These are phyloP conservation scores for Acanthaster planci DNA, from an alignment of 35 echinoderm and acorn worm genomes.

Conservation along the genomic window DNA sequence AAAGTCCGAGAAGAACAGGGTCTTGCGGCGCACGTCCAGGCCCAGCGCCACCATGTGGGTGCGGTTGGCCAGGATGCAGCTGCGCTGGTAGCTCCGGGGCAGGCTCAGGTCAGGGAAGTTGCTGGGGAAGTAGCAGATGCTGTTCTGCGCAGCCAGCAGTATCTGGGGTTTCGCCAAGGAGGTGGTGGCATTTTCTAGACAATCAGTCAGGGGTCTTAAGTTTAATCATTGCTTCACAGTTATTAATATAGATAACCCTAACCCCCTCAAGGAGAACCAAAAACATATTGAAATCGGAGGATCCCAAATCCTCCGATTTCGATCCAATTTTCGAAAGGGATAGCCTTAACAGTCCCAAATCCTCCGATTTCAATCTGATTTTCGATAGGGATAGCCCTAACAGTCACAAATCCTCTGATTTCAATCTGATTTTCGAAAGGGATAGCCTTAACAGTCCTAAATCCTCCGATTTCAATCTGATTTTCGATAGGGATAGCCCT, in stretches of 20 bases:
- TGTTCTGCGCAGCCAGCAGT: constrained; percentile 43
- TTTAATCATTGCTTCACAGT: background rate
- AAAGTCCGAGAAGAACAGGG: constrained; percentile 62
- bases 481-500: no score
- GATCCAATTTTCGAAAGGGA: no score
- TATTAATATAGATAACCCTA: background rate
- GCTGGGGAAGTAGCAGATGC: constrained; percentile 31
- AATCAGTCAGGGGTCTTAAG: background rate
- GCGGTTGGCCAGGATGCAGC: constrained; percentile 35
- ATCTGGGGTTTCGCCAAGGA: constrained; percentile 60
- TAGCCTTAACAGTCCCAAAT: no score
- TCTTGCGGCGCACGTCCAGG: constrained; percentile 16
- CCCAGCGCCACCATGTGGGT: constrained; percentile 42
- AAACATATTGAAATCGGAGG: no score
- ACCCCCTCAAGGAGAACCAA: background rate
- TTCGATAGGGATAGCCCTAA: no score
- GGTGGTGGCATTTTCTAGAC: background rate
- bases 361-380: no score
- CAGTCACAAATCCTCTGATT: no score
- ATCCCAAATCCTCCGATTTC: no score
- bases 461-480: no score
- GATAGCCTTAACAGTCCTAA: no score
- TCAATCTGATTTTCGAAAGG: no score
- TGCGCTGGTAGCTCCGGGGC: background rate
- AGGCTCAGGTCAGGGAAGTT: constrained; percentile 37